Evolutionary conservation across 2,113 vertebrate species (phyloP).

Genomic region (Oryzias curvinotus): DNA sequence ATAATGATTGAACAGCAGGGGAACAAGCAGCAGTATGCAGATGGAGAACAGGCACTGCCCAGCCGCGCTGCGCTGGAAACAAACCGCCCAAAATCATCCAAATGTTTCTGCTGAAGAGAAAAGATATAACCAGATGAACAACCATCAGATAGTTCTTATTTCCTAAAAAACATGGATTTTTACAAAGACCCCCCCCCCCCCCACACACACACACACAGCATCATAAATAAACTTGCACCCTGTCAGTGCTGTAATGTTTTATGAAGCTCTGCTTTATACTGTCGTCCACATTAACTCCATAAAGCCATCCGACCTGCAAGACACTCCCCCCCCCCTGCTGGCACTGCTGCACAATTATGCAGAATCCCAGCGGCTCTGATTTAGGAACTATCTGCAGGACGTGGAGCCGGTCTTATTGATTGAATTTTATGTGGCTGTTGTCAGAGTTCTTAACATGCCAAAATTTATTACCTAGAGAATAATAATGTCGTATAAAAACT

Average conservation of each 20-base stretch:
- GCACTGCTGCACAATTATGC: constrained; percentile 72
- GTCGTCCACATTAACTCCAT: constrained; percentile 68
- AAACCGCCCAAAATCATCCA: neutral
- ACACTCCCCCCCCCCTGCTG: constrained; percentile 22
- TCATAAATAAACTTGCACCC: constrained; percentile 59
- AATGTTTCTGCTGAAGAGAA: neutral
- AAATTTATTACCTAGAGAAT: constrained; percentile 81
- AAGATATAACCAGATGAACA: neutral
- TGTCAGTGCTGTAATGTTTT: constrained; percentile 57
- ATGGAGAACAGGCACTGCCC: constrained; percentile 26
- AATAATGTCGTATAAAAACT: constrained; percentile 84
- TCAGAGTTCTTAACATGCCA: constrained; percentile 82
- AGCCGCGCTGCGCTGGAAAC: constrained; percentile 2
- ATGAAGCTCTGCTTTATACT: constrained; percentile 66
- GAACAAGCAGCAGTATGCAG: constrained; percentile 53
- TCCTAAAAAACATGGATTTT: neutral
- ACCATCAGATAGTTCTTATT: too few species aligned
- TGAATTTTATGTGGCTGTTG: constrained; percentile 82
- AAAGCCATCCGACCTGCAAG: constrained; percentile 43
- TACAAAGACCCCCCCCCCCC: neutral
- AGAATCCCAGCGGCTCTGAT: constrained; percentile 75
- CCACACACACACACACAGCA: constrained; percentile 4
- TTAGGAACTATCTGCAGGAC: constrained; percentile 72
- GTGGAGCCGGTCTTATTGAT: constrained; percentile 74
- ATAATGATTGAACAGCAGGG: constrained; percentile 73